Evolutionary conservation across 2,888 invertebrate species (phyloP).

Genomic region (Troides oblongomaculatus): DNA sequence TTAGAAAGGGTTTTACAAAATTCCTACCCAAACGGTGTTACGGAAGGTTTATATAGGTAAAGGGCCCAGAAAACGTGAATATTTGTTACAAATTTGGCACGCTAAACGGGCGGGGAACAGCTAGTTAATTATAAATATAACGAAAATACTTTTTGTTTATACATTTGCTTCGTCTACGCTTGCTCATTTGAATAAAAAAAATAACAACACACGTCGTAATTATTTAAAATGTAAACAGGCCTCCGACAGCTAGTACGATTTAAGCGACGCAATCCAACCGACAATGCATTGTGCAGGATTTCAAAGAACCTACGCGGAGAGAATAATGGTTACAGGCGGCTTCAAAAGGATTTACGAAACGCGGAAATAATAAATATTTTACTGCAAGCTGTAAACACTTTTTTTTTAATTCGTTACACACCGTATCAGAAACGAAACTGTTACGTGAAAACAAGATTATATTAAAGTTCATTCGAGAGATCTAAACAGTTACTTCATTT

Average conservation of each 20-base stretch:
- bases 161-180: no score
- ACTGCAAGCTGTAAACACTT: conserved; percentile 8
- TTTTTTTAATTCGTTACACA: not conserved
- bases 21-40: no score
- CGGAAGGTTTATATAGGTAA: no score
- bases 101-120: no score
- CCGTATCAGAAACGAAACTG: conserved; percentile 2
- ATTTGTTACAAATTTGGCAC: no score
- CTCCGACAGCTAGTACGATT: conserved; percentile 18
- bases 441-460: not conserved
- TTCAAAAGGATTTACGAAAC: conserved; percentile 25
- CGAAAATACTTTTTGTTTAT: no score
- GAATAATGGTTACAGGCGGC: conserved; percentile 21
- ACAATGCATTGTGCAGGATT: conserved; percentile 28
- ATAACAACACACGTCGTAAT: conserved; percentile 9
- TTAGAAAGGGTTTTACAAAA: no score
- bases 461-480: no score
- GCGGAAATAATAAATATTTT: conserved; percentile 24
- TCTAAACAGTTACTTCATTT: no score
- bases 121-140: no score
- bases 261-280: conserved; percentile 23
- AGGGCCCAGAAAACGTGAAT: no score
- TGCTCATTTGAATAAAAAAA: no score
- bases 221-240: conserved; percentile 19
- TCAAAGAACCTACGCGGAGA: conserved; percentile 24